Percentiles rank a stretch among this genome's conserved stretches.
phyloP scores from a whole-genome alignment of 2,113 vertebrate genomes.

The Pygoscelis antarcticus region DNA sequence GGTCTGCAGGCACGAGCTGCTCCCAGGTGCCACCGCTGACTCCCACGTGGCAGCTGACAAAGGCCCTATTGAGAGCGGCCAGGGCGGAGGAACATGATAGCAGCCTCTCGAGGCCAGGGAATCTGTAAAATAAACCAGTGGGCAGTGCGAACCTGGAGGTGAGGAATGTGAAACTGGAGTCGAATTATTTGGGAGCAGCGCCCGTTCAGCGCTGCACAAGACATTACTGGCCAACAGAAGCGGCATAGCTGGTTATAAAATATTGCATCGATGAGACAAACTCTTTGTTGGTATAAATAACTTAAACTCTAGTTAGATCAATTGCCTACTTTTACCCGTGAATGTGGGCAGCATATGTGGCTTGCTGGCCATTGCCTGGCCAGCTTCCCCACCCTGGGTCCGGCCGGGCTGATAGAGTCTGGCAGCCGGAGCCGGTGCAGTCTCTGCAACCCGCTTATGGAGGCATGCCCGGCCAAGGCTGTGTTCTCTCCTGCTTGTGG shows the following conservation, averaged over 20 bases:
- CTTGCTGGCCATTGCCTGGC: accelerated
- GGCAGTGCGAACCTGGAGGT: not conserved
- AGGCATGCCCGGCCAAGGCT: not conserved
- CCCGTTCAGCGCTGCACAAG: not conserved
- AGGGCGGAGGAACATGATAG: not conserved
- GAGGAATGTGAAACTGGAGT: slow-evolving; percentile 54
- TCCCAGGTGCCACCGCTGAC: not conserved
- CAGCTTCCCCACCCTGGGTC: not conserved
- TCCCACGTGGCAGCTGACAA: not conserved
- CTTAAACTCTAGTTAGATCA: not conserved
- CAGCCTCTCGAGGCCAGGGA: slow-evolving; percentile 14
- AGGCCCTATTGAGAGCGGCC: not conserved
- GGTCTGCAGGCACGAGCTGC: not conserved
- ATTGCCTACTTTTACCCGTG: accelerated
- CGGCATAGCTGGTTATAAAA: not conserved
- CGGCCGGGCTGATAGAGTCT: accelerated
- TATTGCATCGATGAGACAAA: not conserved
- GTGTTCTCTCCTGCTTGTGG: not conserved
- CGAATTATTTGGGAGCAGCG: not conserved
- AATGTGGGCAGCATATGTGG: not conserved
- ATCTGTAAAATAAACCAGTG: slow-evolving; percentile 32
- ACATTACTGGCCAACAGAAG: not conserved
- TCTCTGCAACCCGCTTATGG: not conserved
- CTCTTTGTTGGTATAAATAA: not conserved
- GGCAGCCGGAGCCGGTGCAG: not conserved